Evolutionary conservation across 2,888 invertebrate species (phyloP), one percentile per base, ranked within the genome.

Genomic region (Oscheius myriophilus): DNA sequence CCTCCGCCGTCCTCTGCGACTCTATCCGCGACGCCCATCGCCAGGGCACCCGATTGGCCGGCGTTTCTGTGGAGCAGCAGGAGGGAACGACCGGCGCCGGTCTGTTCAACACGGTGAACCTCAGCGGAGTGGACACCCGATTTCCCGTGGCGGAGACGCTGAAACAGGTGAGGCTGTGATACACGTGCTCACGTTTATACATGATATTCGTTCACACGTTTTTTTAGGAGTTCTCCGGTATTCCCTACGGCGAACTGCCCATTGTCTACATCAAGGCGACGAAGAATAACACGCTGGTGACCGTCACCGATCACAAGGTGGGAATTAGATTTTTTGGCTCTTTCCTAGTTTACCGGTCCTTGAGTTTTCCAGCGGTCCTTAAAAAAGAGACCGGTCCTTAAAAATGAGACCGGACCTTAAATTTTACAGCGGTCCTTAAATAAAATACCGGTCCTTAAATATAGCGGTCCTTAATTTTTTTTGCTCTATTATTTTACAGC

Each of bases 271-370:
- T 96, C 55, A 90, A 91, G 84, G 92, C 93, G 0, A 91, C 92
- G 12, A 90, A 90, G 70, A 96, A 96, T 89, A 96, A 96, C 87
- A 95, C 96, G 12, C 92, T 95, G 67, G 90, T 96, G 69, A 89
- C 90, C 12, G 86, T 94, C 46, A 91, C 92, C 0, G 91, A 94
- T 87, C 85, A 89, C 70, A 90, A 90, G 72, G 82, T 80, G 23
- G n/a, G n/a, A 33, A 63, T n/a, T 41, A 16, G 21, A 14, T 55
- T 33, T 9, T 33, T 9, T 33, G 33, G 4, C 33, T 33, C 33
- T 33, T 9, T 33, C 33, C n/a, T n/a, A n/a, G n/a, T n/a, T n/a
- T n/a, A n/a, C n/a, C n/a, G n/a, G n/a, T n/a, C n/a, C n/a, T n/a
- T n/a, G n/a, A n/a, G n/a, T n/a, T n/a, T n/a, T n/a, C n/a, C n/a